These are phyloP conservation scores for Siniperca knerii DNA, from an alignment of 2,113 vertebrate genomes.

Conservation along the genomic window DNA sequence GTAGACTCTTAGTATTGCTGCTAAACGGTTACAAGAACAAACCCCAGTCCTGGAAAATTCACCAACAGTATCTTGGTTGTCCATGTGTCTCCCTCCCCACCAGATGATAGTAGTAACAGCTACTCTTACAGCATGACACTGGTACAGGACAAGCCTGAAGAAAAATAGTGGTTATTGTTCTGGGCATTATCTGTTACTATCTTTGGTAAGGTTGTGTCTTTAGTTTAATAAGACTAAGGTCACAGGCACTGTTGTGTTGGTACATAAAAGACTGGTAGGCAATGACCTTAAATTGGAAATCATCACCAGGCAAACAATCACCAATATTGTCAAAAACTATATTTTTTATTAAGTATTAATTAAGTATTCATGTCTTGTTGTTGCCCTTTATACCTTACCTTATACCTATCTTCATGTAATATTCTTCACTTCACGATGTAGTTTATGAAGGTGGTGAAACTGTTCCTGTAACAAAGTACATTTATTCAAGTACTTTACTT, in stretches of 20 bases:
- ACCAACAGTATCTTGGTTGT: not conserved
- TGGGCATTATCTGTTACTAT: not conserved
- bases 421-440: not conserved
- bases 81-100: not conserved
- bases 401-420: not conserved
- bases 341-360: no score
- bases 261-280: not conserved
- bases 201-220: not conserved
- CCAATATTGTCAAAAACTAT: not conserved
- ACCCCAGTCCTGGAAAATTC: not conserved
- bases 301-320: not conserved
- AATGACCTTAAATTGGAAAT: not conserved
- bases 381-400: not conserved
- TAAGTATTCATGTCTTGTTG: not conserved
- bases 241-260: not conserved
- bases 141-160: conserved; percentile 31
- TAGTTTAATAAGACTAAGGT: not conserved
- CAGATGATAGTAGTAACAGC: conserved; percentile 32
- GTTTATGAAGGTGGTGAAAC: not conserved
- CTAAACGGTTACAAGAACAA: not conserved
- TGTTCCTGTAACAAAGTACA: not conserved
- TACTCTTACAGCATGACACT: conserved; percentile 53
- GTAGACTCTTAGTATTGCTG: not conserved
- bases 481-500: not conserved
- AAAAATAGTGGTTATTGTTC: conserved; percentile 12